Evolutionary conservation across 2,797 vertebrate species (phyloP), one percentile per base, ranked within the genome.

Genomic region (Manis javanica): DNA sequence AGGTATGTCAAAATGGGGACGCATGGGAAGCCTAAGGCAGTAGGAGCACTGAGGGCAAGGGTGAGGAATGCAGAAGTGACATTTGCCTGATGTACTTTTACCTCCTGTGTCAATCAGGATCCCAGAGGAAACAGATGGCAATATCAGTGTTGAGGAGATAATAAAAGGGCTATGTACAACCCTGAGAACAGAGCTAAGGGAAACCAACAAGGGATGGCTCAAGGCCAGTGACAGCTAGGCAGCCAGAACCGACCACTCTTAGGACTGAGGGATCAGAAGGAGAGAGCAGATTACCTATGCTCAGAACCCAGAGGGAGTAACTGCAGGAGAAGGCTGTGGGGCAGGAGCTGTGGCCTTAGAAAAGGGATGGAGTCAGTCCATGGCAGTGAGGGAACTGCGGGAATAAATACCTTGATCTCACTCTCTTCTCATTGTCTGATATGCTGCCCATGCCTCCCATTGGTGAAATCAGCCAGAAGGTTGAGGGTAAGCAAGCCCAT

Each of bases 101-200:
- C 46, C 59, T 77, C 39, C 39, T 26, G 74, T 69, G 88, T 87
- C 85, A 91, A 7, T 91, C 78, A 94, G 78, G 31, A 34, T 77
- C 83, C 39, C 91, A 68, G 89, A 83, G 92, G 90, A 96, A 84
- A 83, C 63, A 96, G 89, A 94, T 63, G 95, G 86, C 18, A 87
- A n/a, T 51, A 21, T 51, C 59, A 21, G 12, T 51, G 46, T 15
- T 59, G 37, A 79, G 49, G 53, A 93, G 39, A 90, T 94, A 53
- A 61, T 92, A 86, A 88, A 74, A 96, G 57, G 39, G 57, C 74
- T 95, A 59, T 79, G 88, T 91, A 46, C 18, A 89, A 83, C n/a
- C 39, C 72, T 34, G 78, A 87, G 51, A 78, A 39, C 66, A 87
- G n/a, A 61, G 26, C 77, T 59, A 78, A 81, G 74, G 66, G 64